Evolutionary conservation across 2,888 invertebrate species (phyloP), one percentile per base, ranked within the genome.

Genomic region (Neoscelio sp.): DNA sequence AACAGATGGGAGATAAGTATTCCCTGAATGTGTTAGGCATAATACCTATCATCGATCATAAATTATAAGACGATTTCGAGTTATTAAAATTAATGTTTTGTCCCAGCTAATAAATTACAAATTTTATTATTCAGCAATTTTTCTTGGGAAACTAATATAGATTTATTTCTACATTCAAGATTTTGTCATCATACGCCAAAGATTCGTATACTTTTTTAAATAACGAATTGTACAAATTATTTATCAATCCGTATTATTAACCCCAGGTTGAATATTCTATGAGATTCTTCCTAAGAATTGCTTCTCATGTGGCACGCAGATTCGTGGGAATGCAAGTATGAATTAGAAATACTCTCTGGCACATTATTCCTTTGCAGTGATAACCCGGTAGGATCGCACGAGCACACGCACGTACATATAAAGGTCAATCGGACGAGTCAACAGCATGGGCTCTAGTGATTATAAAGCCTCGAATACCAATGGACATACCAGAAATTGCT

Each of bases 381-480:
- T 75, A 75, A 75, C 60, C 54, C 52, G 50, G 52, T 42, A 33
- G 73, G 6, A 75, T 60, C 23, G 58, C 35, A 35, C 13, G 40
- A 50, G 52, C 18, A 60, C 46, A 70, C 42, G 58, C 64, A 64
- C 64, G 56, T 17, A 56, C 48, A 20, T 38, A 56, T 64, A 64
- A 73, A 73, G 73, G 64, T 73, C 73, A 73, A 76, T 76, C 60
- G 54, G 28, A 60, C 75, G 54, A 74, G 58, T 74, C 74, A 42
- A 26, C 58, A 44, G 20, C 44, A 44, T 20, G 30, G 40, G 42
- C 52, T 8, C 40, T 4, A 10, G 28, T 56, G 64, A 73, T 73
- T 73, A 64, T 40, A 30, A 73, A 30, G 50, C 52, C 56, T 52
- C 64, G 64, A 40, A 73, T 64, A 17, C 56, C 64, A 30, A 40